These are phyloP conservation scores for Sebastiscus tertius DNA, from an alignment of 2,797 vertebrate genomes.

Conservation along the genomic window DNA sequence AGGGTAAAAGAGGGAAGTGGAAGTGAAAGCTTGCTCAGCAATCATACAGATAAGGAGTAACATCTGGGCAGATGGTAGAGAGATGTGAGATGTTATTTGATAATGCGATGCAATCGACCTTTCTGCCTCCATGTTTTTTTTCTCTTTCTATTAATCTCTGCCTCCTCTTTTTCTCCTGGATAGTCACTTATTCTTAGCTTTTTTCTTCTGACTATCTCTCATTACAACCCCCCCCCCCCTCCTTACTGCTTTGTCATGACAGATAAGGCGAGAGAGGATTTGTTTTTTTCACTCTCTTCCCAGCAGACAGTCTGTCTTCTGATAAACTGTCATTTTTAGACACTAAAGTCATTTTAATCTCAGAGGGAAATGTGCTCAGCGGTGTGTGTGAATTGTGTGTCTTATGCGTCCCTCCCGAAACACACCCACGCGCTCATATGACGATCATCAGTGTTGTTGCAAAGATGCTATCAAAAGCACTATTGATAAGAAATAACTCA, in stretches of 20 bases:
- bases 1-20: slow-evolving; percentile 30
- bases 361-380: slow-evolving; percentile 36
- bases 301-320: slow-evolving; percentile 53
- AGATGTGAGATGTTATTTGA: slow-evolving; percentile 52
- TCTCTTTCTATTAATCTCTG: slow-evolving; percentile 47
- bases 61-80: slow-evolving; percentile 41
- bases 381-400: neutral
- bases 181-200: slow-evolving; percentile 49
- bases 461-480: slow-evolving; percentile 69
- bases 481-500: slow-evolving; percentile 66
- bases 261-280: slow-evolving; percentile 61
- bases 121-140: neutral
- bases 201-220: slow-evolving; percentile 24
- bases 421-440: slow-evolving; percentile 70
- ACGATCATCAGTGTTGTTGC: slow-evolving; percentile 70
- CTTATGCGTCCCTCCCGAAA: slow-evolving; percentile 4
- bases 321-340: slow-evolving; percentile 70
- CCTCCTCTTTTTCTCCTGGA: slow-evolving; percentile 52
- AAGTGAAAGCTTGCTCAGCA: slow-evolving; percentile 31
- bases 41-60: slow-evolving; percentile 18
- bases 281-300: slow-evolving; percentile 39
- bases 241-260: slow-evolving; percentile 51
- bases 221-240: slow-evolving; percentile 13
- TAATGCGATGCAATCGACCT: slow-evolving; percentile 28
- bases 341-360: slow-evolving; percentile 63